Percentiles rank a stretch among this genome's conserved stretches.
These are phyloP conservation scores for Riparia riparia DNA, from an alignment of 2,113 vertebrate species.

Conservation along the genomic window DNA sequence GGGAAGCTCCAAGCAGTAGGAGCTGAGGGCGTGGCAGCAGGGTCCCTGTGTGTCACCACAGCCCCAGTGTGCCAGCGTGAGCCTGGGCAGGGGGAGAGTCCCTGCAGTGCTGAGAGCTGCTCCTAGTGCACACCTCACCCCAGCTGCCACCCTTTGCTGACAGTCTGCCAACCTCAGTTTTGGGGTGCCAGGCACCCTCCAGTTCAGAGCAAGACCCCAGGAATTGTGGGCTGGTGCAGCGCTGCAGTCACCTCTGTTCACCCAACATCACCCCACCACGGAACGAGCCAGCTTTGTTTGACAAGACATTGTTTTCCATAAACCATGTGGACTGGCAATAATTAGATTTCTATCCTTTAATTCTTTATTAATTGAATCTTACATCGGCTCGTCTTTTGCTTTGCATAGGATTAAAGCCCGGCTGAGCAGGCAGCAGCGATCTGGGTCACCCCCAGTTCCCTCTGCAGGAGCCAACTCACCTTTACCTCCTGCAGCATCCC, in stretches of 20 bases:
- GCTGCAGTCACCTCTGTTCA: accelerated
- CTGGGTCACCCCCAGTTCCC: neutral
- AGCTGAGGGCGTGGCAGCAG: neutral
- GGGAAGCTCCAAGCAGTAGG: accelerated
- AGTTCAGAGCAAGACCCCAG: accelerated
- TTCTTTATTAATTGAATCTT: conserved; percentile 61
- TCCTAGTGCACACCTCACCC: neutral
- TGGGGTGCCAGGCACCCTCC: neutral
- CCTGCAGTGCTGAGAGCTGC: neutral
- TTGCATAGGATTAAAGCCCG: neutral
- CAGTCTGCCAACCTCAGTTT: neutral
- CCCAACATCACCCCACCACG: accelerated
- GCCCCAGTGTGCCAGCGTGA: neutral
- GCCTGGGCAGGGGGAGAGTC: neutral
- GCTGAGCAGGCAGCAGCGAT: neutral
- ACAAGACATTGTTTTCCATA: neutral
- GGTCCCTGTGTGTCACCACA: neutral
- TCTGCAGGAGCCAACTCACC: neutral
- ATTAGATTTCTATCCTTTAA: conserved; percentile 60
- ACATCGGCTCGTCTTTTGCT: conserved; percentile 8
- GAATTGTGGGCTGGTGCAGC: accelerated
- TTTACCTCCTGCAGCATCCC: neutral
- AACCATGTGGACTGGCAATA: neutral
- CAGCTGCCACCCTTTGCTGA: neutral
- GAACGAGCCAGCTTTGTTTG: neutral